phyloP scores from a whole-genome alignment of 2,113 vertebrate species.

The Pseudorhombus dupliciocellatus region DNA sequence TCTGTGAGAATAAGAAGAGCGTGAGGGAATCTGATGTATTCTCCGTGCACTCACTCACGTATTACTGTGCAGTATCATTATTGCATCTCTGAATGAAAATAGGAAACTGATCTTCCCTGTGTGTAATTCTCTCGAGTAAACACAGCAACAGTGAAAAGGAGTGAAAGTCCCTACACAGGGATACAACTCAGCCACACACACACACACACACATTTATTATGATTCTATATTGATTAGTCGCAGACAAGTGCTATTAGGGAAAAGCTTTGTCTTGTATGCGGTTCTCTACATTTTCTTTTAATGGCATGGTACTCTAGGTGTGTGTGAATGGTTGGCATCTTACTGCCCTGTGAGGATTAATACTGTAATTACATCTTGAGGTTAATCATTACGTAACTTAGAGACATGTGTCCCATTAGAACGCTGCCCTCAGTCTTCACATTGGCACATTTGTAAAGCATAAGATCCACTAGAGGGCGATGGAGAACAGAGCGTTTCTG shows the following conservation, averaged over 20 bases:
- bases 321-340: background rate
- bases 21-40: too few relatives aligned
- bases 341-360: too few relatives aligned
- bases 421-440: too few relatives aligned
- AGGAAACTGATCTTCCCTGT: slow-evolving; percentile 11
- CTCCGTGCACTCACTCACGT: too few relatives aligned
- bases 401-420: too few relatives aligned
- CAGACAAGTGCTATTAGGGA: background rate
- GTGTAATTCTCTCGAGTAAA: slow-evolving; percentile 10
- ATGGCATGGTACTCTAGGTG: background rate
- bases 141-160: background rate
- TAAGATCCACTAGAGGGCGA: too few relatives aligned
- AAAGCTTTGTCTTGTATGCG: background rate
- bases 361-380: too few relatives aligned
- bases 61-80: background rate
- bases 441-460: too few relatives aligned
- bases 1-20: background rate
- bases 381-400: too few relatives aligned
- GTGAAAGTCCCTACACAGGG: background rate
- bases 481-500: too few relatives aligned
- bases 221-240: background rate
- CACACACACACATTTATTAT: background rate
- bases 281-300: background rate
- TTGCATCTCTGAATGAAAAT: slow-evolving; percentile 16
- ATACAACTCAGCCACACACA: background rate